These are phyloP conservation scores for Phoenicopterus ruber DNA, from an alignment of 2,113 vertebrate species.

Conservation along the genomic window DNA sequence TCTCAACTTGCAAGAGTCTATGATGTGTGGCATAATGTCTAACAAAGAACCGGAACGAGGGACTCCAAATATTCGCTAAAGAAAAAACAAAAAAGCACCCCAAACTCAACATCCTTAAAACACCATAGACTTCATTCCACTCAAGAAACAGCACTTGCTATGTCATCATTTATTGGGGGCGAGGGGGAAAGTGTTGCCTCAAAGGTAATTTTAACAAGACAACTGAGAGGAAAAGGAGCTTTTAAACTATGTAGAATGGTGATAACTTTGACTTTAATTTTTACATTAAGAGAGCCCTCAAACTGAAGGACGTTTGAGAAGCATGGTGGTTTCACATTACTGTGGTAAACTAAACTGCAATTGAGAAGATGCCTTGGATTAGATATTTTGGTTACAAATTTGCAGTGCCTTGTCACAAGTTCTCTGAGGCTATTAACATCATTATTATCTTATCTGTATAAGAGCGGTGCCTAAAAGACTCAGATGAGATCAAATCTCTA, in stretches of 20 bases:
- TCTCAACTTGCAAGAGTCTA: not conserved
- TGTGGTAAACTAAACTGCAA: not conserved
- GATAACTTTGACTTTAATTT: not conserved
- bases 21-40: not conserved
- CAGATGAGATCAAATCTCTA: not conserved
- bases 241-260: not conserved
- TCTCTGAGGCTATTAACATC: not conserved
- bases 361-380: not conserved
- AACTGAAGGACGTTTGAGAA: not conserved
- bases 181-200: not conserved
- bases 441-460: not conserved
- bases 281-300: not conserved
- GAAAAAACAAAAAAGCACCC: not conserved
- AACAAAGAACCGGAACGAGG: not conserved
- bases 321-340: accelerated
- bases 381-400: not conserved
- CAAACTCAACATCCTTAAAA: not conserved
- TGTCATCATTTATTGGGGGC: not conserved
- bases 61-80: not conserved
- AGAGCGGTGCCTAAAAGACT: not conserved
- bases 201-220: not conserved
- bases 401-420: not conserved
- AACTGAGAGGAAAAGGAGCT: not conserved
- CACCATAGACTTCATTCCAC: not conserved
- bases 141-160: not conserved